Percentiles rank a stretch among this genome's conserved stretches.
Evolutionary conservation across 2,888 invertebrate species (phyloP).

Genomic region (Tholera decimalis): DNA sequence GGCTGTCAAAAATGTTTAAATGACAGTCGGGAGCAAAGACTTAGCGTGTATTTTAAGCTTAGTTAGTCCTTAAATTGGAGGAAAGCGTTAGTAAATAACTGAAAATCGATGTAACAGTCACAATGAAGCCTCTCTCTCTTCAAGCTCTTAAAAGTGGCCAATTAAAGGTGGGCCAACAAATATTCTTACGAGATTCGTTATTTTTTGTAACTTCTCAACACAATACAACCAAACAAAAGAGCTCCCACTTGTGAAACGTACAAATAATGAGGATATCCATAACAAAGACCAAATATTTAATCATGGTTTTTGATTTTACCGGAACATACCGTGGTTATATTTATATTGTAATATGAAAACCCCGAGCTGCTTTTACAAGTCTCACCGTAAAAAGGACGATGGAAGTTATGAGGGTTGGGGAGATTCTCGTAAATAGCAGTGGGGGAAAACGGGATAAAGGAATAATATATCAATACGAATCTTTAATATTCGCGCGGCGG

Average conservation of each 20-base stretch:
- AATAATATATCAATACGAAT: constrained; percentile 91
- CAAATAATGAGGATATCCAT: constrained; percentile 20
- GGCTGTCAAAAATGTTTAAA: too few relatives aligned
- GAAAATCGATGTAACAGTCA: too few relatives aligned
- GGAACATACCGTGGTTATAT: constrained; percentile 74
- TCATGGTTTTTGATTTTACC: constrained; percentile 73
- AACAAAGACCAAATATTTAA: constrained; percentile 56
- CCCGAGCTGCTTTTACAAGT: constrained; percentile 85
- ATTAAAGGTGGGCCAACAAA: background rate
- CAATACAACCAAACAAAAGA: constrained; percentile 39
- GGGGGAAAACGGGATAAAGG: constrained; percentile 90
- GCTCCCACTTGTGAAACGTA: constrained; percentile 13
- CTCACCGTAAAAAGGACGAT: constrained; percentile 87
- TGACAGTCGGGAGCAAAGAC: too few relatives aligned
- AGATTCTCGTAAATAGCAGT: constrained; percentile 89
- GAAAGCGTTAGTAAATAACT: too few relatives aligned
- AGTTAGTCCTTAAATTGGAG: too few relatives aligned
- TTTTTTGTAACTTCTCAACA: background rate
- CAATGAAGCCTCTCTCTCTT: too few relatives aligned
- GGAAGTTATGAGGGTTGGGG: constrained; percentile 89
- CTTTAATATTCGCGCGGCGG: constrained; percentile 90
- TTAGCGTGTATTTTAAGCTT: background rate
- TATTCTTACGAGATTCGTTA: background rate
- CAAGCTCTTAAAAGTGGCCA: background rate
- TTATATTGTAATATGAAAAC: constrained; percentile 82